Conservation (phyloP, 2,797 vertebrate genomes). For the Sebastes ruberrimus region DNA sequence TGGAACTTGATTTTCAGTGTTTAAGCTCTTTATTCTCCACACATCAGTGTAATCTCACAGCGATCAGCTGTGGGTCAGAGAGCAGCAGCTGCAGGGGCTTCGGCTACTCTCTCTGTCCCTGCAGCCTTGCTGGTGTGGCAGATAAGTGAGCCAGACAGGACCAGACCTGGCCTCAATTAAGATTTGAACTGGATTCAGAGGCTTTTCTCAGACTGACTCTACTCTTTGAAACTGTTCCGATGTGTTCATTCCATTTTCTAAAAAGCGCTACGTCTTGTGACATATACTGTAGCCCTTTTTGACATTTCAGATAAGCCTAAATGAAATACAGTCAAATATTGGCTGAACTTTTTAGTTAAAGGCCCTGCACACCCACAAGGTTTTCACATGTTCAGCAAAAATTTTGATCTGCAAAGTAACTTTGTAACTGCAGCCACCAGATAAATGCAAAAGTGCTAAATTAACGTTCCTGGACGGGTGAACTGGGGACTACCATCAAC, state of each 20-base stretch:
- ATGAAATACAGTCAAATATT: not conserved
- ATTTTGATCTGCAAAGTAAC: not conserved
- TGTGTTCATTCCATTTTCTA: not conserved
- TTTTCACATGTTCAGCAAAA: not conserved
- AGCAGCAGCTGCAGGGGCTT: conserved; percentile 51
- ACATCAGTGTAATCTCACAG: conserved; percentile 24
- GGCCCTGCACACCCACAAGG: not conserved
- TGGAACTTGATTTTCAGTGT: not conserved
- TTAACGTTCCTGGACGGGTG: too few species aligned
- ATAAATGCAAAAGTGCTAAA: not conserved
- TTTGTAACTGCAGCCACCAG: not conserved
- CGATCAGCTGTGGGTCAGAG: conserved; percentile 8
- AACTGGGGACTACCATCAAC: too few species aligned
- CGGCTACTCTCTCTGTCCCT: not conserved
- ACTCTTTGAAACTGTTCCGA: not conserved
- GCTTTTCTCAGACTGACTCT: not conserved
- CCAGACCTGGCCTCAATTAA: not conserved
- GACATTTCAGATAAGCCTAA: not conserved
- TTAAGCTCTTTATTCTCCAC: conserved; percentile 26
- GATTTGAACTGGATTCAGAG: conserved; percentile 20
- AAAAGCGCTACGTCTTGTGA: not conserved
- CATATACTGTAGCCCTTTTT: not conserved
- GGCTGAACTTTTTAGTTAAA: not conserved
- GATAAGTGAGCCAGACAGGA: not conserved
- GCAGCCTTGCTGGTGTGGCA: conserved; percentile 37